Base-by-base conservation (phyloP, 2,888 invertebrate genomes). In the Clistopyga incitator region DNA sequence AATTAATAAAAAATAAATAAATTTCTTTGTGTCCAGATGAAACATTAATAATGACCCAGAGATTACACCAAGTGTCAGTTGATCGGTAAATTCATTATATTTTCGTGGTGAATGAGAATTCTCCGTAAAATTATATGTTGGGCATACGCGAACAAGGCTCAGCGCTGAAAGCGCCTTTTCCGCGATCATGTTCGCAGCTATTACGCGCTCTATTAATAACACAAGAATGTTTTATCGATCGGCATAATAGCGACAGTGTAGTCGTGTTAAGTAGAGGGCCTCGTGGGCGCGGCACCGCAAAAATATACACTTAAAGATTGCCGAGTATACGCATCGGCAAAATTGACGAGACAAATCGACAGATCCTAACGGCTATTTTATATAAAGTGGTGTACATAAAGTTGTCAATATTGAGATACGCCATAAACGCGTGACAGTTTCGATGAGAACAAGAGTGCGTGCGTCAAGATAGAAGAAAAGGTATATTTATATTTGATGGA, bases 331-430 rank as follows among this genome's bases (percentile, higher is more conserved):
- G 18, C 42, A 47, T 47, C 13, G n/a, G 50, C 38, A 50, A 76
- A 83, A 83, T 83, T 65, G 79, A 79, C 76, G 8, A 25, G 76
- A 59, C 56, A 71, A 79, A 79, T 76, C 70, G 34, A 50, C n/a
- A n/a, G 65, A 65, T 42, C n/a, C 20, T 23, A 64, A n/a, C 59
- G 25, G 18, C 52, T 42, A 67, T 59, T 25, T 10, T 42, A 72
- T 38, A 38, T 38, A 38, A 38, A 38, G 38, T n/a, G n/a, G n/a
- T 4, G 38, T 6, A n/a, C 18, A n/a, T 78, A 61, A 74, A 78
- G 67, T 78, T 70, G 83, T 77, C 83, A 77, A 77, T 80, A 72
- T 50, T 6, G n/a, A 6, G 0, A 29, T 59, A 15, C 29, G 29
- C 25, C n/a, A 59, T 23, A 59, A 70, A n/a, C n/a, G 38, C 23